phyloP scores from a whole-genome alignment of 1,140 invertebrate genomes.

The Zaprionus capensis region DNA sequence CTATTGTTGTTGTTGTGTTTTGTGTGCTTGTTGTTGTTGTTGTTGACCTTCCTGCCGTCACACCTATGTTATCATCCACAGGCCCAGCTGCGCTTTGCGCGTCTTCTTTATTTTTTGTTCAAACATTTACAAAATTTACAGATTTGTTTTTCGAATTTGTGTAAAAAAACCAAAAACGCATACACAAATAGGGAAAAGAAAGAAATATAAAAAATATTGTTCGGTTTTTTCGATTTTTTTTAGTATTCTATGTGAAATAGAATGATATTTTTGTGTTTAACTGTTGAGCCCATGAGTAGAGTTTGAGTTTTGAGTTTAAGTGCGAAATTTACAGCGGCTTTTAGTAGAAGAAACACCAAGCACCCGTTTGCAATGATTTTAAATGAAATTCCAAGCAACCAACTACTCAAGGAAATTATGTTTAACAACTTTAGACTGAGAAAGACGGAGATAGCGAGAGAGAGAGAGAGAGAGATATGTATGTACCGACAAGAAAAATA shows the following conservation, averaged over 20 bases:
- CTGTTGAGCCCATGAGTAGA: constrained; percentile 62
- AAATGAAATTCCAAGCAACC: constrained; percentile 50
- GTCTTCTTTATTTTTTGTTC: constrained; percentile 55
- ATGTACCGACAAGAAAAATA: constrained; percentile 3
- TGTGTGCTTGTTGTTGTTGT: constrained; percentile 53
- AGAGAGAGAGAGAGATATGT: constrained; percentile 37
- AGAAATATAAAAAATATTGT: constrained; percentile 70
- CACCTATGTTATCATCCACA: constrained; percentile 78
- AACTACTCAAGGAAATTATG: constrained; percentile 43
- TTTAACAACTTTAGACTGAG: constrained; percentile 24
- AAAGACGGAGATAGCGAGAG: constrained; percentile 32
- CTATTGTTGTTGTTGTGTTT: constrained; percentile 51
- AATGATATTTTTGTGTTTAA: constrained; percentile 55
- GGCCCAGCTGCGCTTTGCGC: constrained; percentile 68
- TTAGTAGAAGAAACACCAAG: constrained; percentile 80
- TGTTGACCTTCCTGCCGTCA: constrained; percentile 84
- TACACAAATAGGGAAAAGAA: constrained; percentile 71
- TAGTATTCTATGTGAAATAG: constrained; percentile 46
- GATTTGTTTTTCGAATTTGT: constrained; percentile 39
- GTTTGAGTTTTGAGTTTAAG: constrained; percentile 66
- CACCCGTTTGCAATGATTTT: constrained; percentile 63
- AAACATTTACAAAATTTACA: constrained; percentile 79
- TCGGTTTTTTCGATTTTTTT: constrained; percentile 53
- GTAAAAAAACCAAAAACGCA: constrained; percentile 42
- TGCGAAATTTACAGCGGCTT: constrained; percentile 78